These are phyloP conservation scores for Drosophila mimetica DNA, from an alignment of 2,888 invertebrate genomes.

Conservation along the genomic window DNA sequence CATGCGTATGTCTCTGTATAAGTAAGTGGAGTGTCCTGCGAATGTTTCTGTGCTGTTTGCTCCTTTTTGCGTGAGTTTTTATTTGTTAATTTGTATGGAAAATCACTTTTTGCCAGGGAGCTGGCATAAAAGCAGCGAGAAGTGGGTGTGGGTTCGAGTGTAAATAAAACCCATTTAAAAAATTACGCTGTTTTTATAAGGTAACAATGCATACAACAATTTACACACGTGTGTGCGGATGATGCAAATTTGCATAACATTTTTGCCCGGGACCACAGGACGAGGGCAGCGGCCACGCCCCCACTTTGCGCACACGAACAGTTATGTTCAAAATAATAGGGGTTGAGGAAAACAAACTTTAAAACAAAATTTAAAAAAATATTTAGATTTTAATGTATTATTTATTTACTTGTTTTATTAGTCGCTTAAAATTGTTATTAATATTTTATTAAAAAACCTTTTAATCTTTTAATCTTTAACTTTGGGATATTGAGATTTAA, in stretches of 20 bases:
- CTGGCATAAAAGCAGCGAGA: conserved; percentile 15
- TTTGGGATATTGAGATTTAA: no score
- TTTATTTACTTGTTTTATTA: no score
- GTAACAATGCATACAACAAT: conserved; percentile 80
- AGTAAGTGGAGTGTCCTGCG: conserved; percentile 19
- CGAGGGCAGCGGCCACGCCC: conserved; percentile 34
- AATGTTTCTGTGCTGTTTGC: conserved; percentile 26
- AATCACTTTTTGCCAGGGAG: conserved; percentile 67
- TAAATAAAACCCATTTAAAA: conserved; percentile 74
- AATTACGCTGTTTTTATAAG: conserved; percentile 80
- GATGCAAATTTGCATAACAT: conserved; percentile 77
- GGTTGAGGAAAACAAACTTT: no score
- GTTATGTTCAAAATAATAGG: background rate
- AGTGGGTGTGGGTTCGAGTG: conserved; percentile 21
- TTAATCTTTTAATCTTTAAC: no score
- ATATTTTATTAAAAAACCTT: no score
- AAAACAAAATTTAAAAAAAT: no score
- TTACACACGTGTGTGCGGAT: conserved; percentile 70
- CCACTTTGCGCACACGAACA: conserved; percentile 12
- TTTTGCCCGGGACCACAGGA: conserved; percentile 61
- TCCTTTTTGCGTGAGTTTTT: conserved; percentile 41
- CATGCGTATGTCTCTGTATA: conserved; percentile 6
- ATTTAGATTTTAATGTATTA: no score
- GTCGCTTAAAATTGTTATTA: no score
- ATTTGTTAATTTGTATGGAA: conserved; percentile 80